Conservation (phyloP, 2,888 invertebrate species). For the Chrysolina americana region DNA sequence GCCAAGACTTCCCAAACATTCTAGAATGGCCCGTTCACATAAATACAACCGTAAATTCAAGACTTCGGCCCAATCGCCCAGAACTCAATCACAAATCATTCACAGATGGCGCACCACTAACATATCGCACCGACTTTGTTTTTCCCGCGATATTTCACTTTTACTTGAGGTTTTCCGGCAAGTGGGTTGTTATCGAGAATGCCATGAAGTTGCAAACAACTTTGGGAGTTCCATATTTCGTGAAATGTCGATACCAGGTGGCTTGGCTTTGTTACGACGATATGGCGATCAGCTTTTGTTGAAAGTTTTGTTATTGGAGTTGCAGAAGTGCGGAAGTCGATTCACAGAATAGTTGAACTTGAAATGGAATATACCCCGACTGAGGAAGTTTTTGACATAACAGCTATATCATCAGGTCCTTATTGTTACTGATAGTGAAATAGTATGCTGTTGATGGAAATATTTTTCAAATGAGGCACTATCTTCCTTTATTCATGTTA, state of each 20-base stretch:
- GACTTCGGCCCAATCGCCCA: neutral
- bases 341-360: conserved; percentile 18
- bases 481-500: too few species aligned
- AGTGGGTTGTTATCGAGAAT: conserved; percentile 43
- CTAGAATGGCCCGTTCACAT: neutral
- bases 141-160: conserved; percentile 40
- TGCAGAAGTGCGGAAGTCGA: conserved; percentile 23
- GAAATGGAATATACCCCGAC: neutral
- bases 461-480: too few species aligned
- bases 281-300: conserved; percentile 18
- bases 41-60: conserved; percentile 4
- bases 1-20: neutral
- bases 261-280: conserved; percentile 26
- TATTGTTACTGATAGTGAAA: neutral
- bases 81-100: conserved; percentile 49
- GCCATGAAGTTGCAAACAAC: conserved; percentile 50
- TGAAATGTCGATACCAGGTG: conserved; percentile 48
- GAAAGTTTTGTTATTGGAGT: conserved; percentile 31
- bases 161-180: conserved; percentile 28
- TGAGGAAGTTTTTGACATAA: neutral
- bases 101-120: conserved; percentile 47
- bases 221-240: conserved; percentile 48
- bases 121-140: conserved; percentile 45
- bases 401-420: neutral
- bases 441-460: neutral